Evolutionary conservation across 2,113 vertebrate genomes (phyloP).

Genomic region (Lathamus discolor): DNA sequence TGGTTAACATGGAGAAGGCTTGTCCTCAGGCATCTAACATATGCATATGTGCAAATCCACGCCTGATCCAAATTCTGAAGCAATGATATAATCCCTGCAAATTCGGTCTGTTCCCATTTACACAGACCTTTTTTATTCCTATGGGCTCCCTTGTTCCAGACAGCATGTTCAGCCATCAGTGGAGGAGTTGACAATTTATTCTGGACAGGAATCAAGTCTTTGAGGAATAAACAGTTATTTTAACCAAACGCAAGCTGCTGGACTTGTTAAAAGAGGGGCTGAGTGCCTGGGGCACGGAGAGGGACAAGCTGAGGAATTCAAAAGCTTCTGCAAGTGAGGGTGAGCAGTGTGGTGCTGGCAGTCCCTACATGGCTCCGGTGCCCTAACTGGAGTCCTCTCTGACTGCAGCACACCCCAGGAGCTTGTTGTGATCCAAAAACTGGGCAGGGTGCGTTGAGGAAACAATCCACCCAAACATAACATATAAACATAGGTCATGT

Average conservation of each 20-base stretch:
- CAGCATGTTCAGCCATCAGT: neutral
- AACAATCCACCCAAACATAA: fast-evolving
- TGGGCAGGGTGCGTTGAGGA: fast-evolving
- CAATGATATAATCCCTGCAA: neutral
- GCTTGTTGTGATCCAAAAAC: neutral
- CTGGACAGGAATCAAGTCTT: neutral
- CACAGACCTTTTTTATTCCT: neutral
- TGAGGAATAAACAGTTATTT: neutral
- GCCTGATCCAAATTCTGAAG: neutral
- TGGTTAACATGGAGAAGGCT: neutral
- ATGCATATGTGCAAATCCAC: neutral
- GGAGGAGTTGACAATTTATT: neutral
- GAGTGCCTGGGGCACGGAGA: neutral
- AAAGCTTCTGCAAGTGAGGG: neutral
- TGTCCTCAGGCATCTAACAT: neutral
- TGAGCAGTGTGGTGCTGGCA: neutral
- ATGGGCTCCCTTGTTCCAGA: neutral
- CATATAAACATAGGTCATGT: neutral
- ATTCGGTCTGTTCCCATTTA: neutral
- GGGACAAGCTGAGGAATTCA: neutral
- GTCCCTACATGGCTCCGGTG: fast-evolving
- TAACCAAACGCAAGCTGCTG: neutral
- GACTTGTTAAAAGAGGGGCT: neutral
- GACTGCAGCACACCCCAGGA: neutral
- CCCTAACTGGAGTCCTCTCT: neutral